Conservation (phyloP, 2,797 vertebrate species). For the Hirundo rustica region DNA sequence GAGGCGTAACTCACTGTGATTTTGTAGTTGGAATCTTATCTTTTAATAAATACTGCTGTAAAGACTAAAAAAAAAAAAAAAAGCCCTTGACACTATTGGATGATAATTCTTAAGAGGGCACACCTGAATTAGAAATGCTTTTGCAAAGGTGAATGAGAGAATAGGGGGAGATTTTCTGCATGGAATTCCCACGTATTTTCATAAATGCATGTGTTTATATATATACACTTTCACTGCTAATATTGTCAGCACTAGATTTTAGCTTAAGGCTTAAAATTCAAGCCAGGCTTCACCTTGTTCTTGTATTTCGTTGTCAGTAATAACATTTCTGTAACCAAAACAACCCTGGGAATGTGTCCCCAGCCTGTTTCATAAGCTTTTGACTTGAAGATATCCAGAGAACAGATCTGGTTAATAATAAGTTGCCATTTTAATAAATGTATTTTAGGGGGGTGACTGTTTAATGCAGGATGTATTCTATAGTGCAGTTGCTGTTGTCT, state of each 20-base stretch:
- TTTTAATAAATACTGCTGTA: not conserved
- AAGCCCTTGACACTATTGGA: accelerated
- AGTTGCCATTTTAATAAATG: not conserved
- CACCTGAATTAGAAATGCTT: not conserved
- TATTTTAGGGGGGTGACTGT: not conserved
- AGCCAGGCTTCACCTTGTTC: not conserved
- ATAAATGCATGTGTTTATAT: accelerated
- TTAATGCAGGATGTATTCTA: not conserved
- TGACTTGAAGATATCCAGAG: conserved; percentile 9
- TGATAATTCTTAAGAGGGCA: not conserved
- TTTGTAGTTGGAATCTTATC: not conserved
- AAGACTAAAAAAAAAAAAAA: not conserved
- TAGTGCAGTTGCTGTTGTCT: not conserved
- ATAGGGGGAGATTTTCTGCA: not conserved
- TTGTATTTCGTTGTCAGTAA: not conserved
- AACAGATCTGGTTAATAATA: conserved; percentile 3
- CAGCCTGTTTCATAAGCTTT: not conserved
- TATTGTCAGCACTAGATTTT: not conserved
- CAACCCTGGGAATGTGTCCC: not conserved
- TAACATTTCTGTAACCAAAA: not conserved
- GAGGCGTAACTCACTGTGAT: not conserved
- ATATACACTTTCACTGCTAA: accelerated
- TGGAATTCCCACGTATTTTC: not conserved
- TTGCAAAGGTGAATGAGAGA: not conserved
- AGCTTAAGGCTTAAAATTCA: not conserved